These are phyloP conservation scores for Sycophaga agraensis DNA, from an alignment of 1,140 invertebrate genomes.

Conservation along the genomic window DNA sequence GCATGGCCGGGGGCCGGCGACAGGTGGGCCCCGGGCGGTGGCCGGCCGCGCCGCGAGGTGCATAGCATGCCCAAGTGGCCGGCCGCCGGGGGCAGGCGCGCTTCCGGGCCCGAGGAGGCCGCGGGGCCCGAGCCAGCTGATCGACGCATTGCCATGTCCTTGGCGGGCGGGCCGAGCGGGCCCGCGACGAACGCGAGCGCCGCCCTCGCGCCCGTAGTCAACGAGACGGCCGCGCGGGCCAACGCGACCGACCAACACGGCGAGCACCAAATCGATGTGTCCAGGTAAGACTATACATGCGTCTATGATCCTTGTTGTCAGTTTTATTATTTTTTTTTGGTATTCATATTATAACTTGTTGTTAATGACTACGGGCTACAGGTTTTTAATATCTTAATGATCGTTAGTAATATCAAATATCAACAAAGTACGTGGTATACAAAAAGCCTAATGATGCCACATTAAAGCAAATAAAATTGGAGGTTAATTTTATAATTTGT, in stretches of 20 bases:
- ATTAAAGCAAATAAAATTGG: no score
- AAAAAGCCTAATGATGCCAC: no score
- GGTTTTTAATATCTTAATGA: no score
- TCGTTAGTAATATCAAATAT: no score
- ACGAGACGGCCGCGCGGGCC: background rate
- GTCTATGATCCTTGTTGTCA: no score
- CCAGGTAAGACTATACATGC: no score
- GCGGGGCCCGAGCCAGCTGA: background rate
- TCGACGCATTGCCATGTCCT: slow-evolving; percentile 18
- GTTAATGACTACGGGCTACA: no score
- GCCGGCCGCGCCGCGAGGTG: background rate
- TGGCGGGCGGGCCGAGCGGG: background rate
- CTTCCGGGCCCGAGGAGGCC: background rate
- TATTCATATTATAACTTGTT: no score
- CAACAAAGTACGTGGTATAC: no score
- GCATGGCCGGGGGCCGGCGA: no score
- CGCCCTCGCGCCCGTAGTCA: background rate
- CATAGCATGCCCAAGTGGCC: slow-evolving; percentile 15
- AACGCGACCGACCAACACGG: background rate
- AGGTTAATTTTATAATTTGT: no score
- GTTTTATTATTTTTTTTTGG: no score
- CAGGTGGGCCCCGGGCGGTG: background rate
- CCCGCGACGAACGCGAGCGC: background rate
- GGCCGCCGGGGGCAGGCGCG: background rate
- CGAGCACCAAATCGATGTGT: slow-evolving; percentile 16